Conservation (phyloP, 2,888 invertebrate species). For the Liposcelis brunnea region DNA sequence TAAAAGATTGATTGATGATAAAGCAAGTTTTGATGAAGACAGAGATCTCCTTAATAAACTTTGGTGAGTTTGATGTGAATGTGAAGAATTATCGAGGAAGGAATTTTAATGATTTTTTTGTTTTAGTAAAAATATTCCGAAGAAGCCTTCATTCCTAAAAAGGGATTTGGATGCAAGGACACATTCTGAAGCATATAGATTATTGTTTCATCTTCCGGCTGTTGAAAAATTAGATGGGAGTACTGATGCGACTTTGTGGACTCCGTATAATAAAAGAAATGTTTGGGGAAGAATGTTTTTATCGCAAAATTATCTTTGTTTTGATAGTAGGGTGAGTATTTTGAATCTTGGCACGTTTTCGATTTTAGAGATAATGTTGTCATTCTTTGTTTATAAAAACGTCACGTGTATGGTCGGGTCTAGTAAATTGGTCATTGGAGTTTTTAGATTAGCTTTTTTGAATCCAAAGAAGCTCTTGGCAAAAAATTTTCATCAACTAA, state of each 20-base stretch:
- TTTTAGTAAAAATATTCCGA: slow-evolving; percentile 64
- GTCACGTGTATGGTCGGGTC: too few relatives aligned
- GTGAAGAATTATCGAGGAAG: too few relatives aligned
- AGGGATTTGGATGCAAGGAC: slow-evolving; percentile 89
- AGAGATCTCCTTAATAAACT: slow-evolving; percentile 66
- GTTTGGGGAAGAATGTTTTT: slow-evolving; percentile 78
- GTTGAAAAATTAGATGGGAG: slow-evolving; percentile 88
- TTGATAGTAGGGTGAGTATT: slow-evolving; percentile 71
- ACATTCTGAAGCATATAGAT: slow-evolving; percentile 78
- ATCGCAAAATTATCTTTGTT: slow-evolving; percentile 90
- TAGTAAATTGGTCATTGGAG: too few relatives aligned
- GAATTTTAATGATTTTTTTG: slow-evolving; percentile 8
- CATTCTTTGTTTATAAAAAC: not conserved
- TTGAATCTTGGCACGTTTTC: not conserved
- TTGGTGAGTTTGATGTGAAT: slow-evolving; percentile 32
- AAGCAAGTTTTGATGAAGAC: slow-evolving; percentile 78
- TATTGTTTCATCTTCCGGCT: slow-evolving; percentile 69
- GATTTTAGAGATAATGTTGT: not conserved
- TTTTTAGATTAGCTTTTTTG: too few relatives aligned
- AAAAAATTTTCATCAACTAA: not conserved
- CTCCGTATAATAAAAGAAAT: slow-evolving; percentile 83
- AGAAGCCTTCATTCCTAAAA: slow-evolving; percentile 80
- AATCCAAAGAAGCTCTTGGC: too few relatives aligned
- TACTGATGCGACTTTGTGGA: slow-evolving; percentile 81
- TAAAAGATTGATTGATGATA: slow-evolving; percentile 87